Base-by-base conservation (phyloP, 2,888 invertebrate genomes). In the Cremastinae sp. region DNA sequence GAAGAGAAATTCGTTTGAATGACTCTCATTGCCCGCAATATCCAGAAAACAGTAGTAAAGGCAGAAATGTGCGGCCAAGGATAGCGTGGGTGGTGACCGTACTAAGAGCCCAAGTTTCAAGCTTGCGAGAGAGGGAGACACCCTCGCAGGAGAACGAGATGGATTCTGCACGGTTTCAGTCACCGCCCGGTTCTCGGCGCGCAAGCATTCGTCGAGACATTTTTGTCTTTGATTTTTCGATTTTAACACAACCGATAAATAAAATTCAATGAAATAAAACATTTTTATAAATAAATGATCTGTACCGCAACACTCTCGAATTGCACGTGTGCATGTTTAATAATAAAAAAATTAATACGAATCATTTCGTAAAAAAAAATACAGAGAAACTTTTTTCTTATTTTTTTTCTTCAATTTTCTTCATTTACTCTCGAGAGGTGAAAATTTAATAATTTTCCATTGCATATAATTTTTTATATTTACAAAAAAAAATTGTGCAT, bases 131-230 rank as follows among this genome's bases (percentile, higher is more conserved):
- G 75, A 72, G 78, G 72, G 79, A 74, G 79, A 77, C 75, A 83
- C 78, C 64, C 75, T 76, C 76, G 79, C 76, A 68, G 53, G 78
- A 55, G 59, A 76, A 65, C 49, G 43, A 78, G 73, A 78, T 45
- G 59, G 73, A 75, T 68, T 72, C 41, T 71, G 78, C 45, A 74
- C 66, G 71, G 80, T 82, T 83, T 89, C 88, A 89, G 89, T 89
- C 87, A 87, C 89, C 88, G 89, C 88, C 88, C 89, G 88, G 87
- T 85, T 83, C 82, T 87, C 87, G 88, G 88, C 85, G 88, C 88
- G 89, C 83, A 85, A 2, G 28, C 85, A 84, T 84, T 87, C 79
- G 81, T 74, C 73, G 80, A 80, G 76, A 81, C 71, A 77, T 73
- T 78, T 76, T 69, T 61, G 55, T 80, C 78, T 78, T 65, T 73